Evolutionary conservation across 2,797 vertebrate species (phyloP).

Genomic region (Prionace glauca): DNA sequence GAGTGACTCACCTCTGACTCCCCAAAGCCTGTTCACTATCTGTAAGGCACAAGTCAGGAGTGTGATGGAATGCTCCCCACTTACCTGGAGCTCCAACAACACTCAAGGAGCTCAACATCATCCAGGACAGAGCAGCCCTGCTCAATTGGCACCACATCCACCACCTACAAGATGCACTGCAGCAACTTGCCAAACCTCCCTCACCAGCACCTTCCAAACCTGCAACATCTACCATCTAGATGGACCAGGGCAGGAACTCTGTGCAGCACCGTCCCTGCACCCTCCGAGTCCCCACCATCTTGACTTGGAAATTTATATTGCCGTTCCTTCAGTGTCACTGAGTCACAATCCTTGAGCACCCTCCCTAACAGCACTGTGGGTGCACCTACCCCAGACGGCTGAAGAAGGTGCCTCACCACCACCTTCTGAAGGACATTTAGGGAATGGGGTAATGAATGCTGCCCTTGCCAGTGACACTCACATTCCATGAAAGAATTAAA

Average conservation of each 20-base stretch:
- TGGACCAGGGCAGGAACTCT: neutral
- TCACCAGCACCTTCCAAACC: neutral
- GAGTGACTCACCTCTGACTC: too few species aligned
- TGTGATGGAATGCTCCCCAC: neutral
- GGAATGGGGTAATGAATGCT: too few species aligned
- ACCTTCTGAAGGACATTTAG: too few species aligned
- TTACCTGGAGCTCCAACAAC: neutral
- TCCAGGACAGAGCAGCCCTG: neutral
- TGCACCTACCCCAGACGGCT: too few species aligned
- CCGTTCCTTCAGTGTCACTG: too few species aligned
- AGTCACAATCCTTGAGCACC: too few species aligned
- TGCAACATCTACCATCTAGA: neutral
- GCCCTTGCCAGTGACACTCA: too few species aligned
- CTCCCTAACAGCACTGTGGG: too few species aligned
- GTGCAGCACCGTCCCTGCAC: neutral
- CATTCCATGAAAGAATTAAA: too few species aligned
- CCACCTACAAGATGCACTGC: neutral
- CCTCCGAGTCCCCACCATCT: neutral
- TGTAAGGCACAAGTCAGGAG: neutral
- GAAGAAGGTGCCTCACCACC: too few species aligned
- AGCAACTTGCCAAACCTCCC: neutral
- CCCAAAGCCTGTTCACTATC: neutral
- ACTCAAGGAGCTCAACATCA: neutral
- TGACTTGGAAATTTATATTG: neutral
- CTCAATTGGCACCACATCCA: neutral